These are phyloP conservation scores for Cuniculus paca DNA, from an alignment of 2,797 vertebrate species.

Conservation along the genomic window DNA sequence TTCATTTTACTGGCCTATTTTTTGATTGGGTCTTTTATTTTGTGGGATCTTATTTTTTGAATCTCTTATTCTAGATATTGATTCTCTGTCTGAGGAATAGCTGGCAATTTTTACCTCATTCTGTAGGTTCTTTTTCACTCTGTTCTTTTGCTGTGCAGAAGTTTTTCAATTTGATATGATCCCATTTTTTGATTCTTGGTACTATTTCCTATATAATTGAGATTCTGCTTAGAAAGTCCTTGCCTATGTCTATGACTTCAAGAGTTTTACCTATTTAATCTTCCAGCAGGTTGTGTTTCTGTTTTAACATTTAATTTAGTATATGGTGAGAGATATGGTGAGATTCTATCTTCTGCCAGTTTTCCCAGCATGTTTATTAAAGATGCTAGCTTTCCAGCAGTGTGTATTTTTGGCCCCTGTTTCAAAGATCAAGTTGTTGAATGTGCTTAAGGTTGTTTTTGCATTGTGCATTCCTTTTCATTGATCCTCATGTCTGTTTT, in stretches of 20 bases:
- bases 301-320: neutral
- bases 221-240: neutral
- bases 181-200: neutral
- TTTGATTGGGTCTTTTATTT: neutral
- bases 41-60: neutral
- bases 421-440: neutral
- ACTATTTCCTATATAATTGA: neutral
- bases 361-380: neutral
- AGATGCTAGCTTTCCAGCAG: neutral
- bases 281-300: neutral
- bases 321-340: neutral
- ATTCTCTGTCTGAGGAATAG: neutral
- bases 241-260: neutral
- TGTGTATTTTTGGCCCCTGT: neutral
- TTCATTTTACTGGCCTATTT: neutral
- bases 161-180: neutral
- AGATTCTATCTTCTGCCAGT: neutral
- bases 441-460: neutral
- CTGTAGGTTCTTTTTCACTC: neutral
- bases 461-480: neutral
- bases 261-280: neutral
- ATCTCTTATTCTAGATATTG: neutral
- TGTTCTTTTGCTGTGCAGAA: neutral
- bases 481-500: neutral
- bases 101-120: neutral